These are phyloP conservation scores for Steinernema hermaphroditum DNA, from an alignment of 2,888 invertebrate genomes.

Conservation along the genomic window DNA sequence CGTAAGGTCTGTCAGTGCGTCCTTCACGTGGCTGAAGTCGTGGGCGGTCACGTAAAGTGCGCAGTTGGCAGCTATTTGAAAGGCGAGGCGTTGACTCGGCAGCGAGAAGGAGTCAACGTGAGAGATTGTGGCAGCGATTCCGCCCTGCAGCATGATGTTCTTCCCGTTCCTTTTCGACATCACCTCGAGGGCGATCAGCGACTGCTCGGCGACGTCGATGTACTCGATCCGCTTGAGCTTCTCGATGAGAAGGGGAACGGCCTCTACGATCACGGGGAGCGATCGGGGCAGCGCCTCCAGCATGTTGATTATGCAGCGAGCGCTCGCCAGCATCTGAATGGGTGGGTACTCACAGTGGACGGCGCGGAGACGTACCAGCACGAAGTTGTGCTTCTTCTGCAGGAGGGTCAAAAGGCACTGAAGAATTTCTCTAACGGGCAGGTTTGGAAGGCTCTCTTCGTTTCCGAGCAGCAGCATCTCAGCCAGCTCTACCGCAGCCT, in stretches of 20 bases:
- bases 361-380: slow-evolving; percentile 75
- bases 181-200: slow-evolving; percentile 94
- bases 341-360: background rate
- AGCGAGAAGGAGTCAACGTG: slow-evolving; percentile 98
- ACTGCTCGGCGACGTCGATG: slow-evolving; percentile 99
- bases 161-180: slow-evolving; percentile 93
- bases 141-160: slow-evolving; percentile 83
- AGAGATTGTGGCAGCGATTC: slow-evolving; percentile 91
- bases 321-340: slow-evolving; percentile 91
- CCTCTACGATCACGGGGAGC: slow-evolving; percentile 87
- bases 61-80: slow-evolving; percentile 95
- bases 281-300: slow-evolving; percentile 96
- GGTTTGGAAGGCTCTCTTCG: slow-evolving; percentile 56
- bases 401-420: slow-evolving; percentile 88
- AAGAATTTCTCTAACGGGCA: slow-evolving; percentile 95
- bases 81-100: slow-evolving; percentile 91
- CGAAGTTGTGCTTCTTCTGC: slow-evolving; percentile 96
- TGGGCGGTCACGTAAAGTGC: slow-evolving; percentile 75
- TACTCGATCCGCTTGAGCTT: slow-evolving; percentile 82
- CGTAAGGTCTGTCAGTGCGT: slow-evolving; percentile 55
- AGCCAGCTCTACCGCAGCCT: slow-evolving; percentile 56
- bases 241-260: slow-evolving; percentile 93
- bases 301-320: slow-evolving; percentile 97
- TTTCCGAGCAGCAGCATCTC: slow-evolving; percentile 59
- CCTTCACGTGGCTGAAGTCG: slow-evolving; percentile 74